Conservation (phyloP, 2,797 vertebrate species). For the Gouania willdenowi region DNA sequence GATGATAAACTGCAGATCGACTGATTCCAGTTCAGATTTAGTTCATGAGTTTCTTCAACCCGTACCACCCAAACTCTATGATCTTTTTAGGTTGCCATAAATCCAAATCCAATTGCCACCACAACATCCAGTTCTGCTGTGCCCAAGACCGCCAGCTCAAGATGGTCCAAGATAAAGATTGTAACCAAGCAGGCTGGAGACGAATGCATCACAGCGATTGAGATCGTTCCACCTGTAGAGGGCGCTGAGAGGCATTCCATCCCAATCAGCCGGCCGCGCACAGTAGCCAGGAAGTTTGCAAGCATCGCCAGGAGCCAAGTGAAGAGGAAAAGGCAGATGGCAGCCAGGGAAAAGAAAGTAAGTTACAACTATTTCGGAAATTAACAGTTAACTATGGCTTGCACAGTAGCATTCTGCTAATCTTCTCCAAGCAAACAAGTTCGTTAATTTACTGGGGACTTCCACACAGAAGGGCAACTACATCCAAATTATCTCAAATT, state of each 20-base stretch:
- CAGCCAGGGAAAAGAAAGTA: conserved; percentile 92
- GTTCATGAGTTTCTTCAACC: no score
- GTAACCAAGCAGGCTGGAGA: conserved; percentile 93
- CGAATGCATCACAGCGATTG: conserved; percentile 94
- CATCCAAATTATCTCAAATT: no score
- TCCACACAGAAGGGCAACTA: no score
- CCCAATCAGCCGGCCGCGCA: conserved; percentile 82
- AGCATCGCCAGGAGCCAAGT: conserved; percentile 97
- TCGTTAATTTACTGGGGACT: no score
- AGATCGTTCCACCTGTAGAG: conserved; percentile 87
- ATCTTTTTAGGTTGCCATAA: conserved; percentile 32
- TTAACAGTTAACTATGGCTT: no score
- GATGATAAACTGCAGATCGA: no score
- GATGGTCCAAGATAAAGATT: conserved; percentile 98
- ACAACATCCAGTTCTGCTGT: conserved; percentile 16
- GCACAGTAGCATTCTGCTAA: no score
- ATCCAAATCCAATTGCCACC: conserved; percentile 16
- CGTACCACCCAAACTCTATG: not conserved
- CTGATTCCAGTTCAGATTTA: no score
- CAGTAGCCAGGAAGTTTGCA: conserved; percentile 93
- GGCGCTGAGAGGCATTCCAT: conserved; percentile 81
- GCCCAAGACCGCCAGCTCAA: conserved; percentile 71
- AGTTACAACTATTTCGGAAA: no score
- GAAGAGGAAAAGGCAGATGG: conserved; percentile 96
- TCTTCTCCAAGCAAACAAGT: no score